Conservation (phyloP, 1,140 invertebrate genomes). For the Melanaphis sacchari region DNA sequence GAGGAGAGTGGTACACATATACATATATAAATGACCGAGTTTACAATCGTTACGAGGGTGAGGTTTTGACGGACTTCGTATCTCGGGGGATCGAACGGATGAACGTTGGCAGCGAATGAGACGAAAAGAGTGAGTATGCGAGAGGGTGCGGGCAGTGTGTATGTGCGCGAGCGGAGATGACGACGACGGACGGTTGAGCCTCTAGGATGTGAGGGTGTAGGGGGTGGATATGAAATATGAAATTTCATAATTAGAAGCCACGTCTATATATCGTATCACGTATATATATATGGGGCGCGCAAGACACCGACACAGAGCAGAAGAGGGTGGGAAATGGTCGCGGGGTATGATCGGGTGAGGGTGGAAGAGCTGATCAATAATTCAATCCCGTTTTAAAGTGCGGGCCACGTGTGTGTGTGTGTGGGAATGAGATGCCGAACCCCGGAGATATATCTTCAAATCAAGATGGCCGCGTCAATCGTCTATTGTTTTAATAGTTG, state of each 20-base stretch:
- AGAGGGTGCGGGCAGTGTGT: neutral
- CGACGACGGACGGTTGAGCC: conserved; percentile 30
- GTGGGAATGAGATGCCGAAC: conserved; percentile 54
- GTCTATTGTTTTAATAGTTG: conserved; percentile 59
- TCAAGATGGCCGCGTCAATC: conserved; percentile 60
- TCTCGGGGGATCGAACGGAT: conserved; percentile 19
- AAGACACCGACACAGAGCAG: conserved; percentile 11
- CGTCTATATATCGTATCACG: conserved; percentile 38
- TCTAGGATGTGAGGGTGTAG: conserved; percentile 21
- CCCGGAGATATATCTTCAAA: conserved; percentile 59
- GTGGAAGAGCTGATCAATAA: conserved; percentile 52
- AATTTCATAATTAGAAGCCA: conserved; percentile 57
- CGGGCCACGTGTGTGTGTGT: conserved; percentile 26
- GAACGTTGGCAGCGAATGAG: neutral
- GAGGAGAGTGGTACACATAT: neutral
- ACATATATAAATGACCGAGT: neutral
- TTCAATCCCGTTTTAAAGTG: conserved; percentile 56
- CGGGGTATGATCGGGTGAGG: neutral
- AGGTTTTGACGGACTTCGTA: conserved; percentile 52
- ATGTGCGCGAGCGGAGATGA: conserved; percentile 2
- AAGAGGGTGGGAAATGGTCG: neutral
- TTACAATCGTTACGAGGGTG: conserved; percentile 50
- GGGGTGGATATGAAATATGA: conserved; percentile 56
- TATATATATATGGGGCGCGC: neutral
- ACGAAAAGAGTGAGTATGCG: conserved; percentile 24